Evolutionary conservation across 1,140 invertebrate species (phyloP).

Genomic region (Lasaia peninsularis): DNA sequence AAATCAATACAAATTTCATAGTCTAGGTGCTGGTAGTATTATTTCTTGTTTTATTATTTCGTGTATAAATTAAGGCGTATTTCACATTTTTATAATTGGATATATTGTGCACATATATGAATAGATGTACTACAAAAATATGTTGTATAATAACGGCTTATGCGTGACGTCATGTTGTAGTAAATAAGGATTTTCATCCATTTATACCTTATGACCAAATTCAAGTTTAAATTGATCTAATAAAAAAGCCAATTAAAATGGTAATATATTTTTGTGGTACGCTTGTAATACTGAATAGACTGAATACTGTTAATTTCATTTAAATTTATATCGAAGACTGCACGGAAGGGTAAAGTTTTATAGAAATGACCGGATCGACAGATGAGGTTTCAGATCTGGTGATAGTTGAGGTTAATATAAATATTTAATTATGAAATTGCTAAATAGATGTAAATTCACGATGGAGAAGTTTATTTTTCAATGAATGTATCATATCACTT

Average conservation of each 20-base stretch:
- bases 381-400: constrained; percentile 14
- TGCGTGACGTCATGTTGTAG: too few relatives aligned
- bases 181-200: too few relatives aligned
- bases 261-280: too few relatives aligned
- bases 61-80: constrained; percentile 22
- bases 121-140: not conserved
- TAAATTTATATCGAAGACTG: constrained; percentile 33
- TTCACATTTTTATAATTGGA: constrained; percentile 39
- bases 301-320: constrained; percentile 56
- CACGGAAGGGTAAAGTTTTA: constrained; percentile 1
- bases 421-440: constrained; percentile 24
- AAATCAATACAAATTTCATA: constrained; percentile 36
- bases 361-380: constrained; percentile 8
- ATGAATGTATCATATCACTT: constrained; percentile 30
- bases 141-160: too few relatives aligned
- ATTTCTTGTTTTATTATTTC: constrained; percentile 8
- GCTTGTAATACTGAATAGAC: constrained; percentile 37
- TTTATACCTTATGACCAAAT: too few relatives aligned
- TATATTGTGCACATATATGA: constrained; percentile 23
- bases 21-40: constrained; percentile 51
- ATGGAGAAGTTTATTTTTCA: constrained; percentile 38
- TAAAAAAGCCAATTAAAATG: not conserved
- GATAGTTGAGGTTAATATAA: constrained; percentile 27
- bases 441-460: constrained; percentile 12
- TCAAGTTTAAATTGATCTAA: too few relatives aligned